phyloP scores from a whole-genome alignment of 2,888 invertebrate species.

The Kryphioiulus occultus region DNA sequence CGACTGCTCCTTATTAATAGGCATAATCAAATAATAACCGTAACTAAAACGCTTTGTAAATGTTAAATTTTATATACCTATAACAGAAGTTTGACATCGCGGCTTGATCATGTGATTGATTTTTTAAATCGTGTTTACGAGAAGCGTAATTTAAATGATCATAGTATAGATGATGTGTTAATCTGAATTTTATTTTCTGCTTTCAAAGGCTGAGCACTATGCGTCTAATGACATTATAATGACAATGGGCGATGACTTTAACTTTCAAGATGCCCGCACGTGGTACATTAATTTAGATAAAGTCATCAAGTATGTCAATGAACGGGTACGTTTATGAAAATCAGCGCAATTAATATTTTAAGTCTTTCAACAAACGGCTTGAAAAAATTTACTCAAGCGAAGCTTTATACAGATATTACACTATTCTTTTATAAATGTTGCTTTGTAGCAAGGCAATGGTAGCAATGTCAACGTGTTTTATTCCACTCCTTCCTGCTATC shows the following conservation, averaged over 20 bases:
- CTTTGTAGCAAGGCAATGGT: slow-evolving; percentile 48
- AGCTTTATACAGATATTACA: too few species aligned
- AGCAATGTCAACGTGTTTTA: slow-evolving; percentile 67
- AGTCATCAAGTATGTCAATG: slow-evolving; percentile 77
- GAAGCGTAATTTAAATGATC: too few species aligned
- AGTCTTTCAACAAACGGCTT: too few species aligned
- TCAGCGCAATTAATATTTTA: neutral
- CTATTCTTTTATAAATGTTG: neutral
- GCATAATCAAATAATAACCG: too few species aligned
- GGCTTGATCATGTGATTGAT: neutral
- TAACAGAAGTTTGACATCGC: too few species aligned
- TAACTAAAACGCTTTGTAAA: too few species aligned
- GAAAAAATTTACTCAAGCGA: too few species aligned
- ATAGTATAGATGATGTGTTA: neutral
- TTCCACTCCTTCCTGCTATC: slow-evolving; percentile 85
- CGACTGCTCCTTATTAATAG: too few species aligned
- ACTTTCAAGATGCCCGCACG: slow-evolving; percentile 73
- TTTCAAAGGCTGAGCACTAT: slow-evolving; percentile 67
- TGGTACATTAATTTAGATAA: slow-evolving; percentile 87
- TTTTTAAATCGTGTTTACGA: too few species aligned
- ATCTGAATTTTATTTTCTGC: neutral
- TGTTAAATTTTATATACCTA: too few species aligned
- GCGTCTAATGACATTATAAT: slow-evolving; percentile 78
- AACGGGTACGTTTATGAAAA: slow-evolving; percentile 59
- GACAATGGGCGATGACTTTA: slow-evolving; percentile 78